Percentiles rank a stretch among this genome's conserved stretches.
Evolutionary conservation across 1,140 invertebrate genomes (phyloP).

Genomic region (Hesperophylax magnus): DNA sequence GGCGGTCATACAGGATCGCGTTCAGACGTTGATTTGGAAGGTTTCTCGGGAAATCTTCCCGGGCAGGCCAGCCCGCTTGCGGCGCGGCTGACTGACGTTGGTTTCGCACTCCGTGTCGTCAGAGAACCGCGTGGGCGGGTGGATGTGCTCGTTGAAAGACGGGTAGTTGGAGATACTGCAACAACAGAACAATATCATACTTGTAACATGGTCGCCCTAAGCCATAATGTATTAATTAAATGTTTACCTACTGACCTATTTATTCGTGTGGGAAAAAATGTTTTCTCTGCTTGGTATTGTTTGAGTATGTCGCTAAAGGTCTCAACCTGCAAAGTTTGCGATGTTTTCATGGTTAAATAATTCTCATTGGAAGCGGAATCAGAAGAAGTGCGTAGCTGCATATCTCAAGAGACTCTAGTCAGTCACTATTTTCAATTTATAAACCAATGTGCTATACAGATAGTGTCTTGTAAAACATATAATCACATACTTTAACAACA

Average conservation of each 20-base stretch:
- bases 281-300: constrained; percentile 57
- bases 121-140: constrained; percentile 81
- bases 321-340: constrained; percentile 55
- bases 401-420: no score
- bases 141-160: constrained; percentile 82
- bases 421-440: no score
- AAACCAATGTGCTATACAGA: no score
- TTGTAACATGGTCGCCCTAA: constrained; percentile 18
- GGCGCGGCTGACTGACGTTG: constrained; percentile 66
- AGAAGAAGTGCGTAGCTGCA: no score
- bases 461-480: no score
- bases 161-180: constrained; percentile 80
- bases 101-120: constrained; percentile 76
- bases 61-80: constrained; percentile 62
- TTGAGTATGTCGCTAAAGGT: constrained; percentile 58
- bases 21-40: constrained; percentile 79
- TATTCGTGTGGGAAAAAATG: constrained; percentile 55
- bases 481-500: no score
- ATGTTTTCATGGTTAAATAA: neutral
- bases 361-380: no score
- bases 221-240: constrained; percentile 37
- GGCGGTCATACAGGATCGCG: neutral
- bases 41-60: constrained; percentile 74
- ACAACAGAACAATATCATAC: constrained; percentile 41
- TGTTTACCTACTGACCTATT: constrained; percentile 52